phyloP scores from a whole-genome alignment of 2,113 vertebrate species.

The Oxyura jamaicensis region DNA sequence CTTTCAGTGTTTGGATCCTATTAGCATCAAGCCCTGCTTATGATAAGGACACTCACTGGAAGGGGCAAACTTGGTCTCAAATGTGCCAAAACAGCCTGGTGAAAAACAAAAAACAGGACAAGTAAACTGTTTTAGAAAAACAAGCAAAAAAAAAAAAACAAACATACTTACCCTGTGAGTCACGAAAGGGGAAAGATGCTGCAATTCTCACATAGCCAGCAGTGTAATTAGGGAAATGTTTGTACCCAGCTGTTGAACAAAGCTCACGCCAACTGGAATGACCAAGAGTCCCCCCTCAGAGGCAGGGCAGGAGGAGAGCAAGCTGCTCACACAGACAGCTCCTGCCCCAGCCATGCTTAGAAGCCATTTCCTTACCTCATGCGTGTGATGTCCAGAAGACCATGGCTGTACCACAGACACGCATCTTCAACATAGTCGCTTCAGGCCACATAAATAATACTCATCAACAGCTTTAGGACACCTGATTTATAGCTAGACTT shows the following conservation, averaged over 20 bases:
- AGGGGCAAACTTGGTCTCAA: accelerated
- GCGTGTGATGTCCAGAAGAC: accelerated
- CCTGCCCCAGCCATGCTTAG: not conserved
- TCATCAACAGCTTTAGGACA: not conserved
- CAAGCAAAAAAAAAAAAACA: too few relatives aligned
- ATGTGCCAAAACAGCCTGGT: not conserved
- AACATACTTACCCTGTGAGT: too few relatives aligned
- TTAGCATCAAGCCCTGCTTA: not conserved
- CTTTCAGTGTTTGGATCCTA: not conserved
- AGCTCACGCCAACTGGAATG: not conserved
- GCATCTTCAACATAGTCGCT: not conserved
- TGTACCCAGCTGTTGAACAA: not conserved
- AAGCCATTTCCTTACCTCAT: not conserved
- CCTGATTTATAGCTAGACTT: accelerated
- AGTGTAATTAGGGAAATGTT: too few relatives aligned
- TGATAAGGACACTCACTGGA: not conserved
- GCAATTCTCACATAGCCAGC: not conserved
- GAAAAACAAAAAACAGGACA: not conserved
- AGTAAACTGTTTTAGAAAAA: not conserved
- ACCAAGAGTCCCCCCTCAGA: too few relatives aligned
- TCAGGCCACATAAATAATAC: not conserved
- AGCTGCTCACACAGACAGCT: not conserved
- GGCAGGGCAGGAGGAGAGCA: too few relatives aligned
- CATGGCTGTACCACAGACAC: accelerated
- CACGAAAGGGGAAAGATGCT: not conserved